Conservation (phyloP, 64 coral and sea anemone species). For the Astreopora myriophthalma region DNA sequence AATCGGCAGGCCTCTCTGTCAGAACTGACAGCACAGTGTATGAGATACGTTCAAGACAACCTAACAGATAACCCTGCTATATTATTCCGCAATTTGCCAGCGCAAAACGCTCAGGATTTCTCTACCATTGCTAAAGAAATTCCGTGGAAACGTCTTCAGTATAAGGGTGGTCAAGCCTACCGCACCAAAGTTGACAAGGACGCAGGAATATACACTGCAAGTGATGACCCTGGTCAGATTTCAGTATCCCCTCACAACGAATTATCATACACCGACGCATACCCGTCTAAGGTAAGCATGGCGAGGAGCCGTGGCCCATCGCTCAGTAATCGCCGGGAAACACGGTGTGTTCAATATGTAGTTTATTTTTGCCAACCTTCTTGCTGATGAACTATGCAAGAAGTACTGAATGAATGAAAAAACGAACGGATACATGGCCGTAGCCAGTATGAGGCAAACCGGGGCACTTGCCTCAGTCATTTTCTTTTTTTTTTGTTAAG, state of each 20-base stretch:
- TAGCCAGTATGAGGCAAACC: no score
- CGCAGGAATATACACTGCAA: conserved; percentile 57
- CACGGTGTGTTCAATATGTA: not conserved
- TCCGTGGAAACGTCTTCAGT: conserved; percentile 36
- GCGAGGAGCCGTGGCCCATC: not conserved
- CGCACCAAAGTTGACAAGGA: conserved; percentile 19
- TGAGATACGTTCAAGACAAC: conserved; percentile 61
- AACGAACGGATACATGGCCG: no score
- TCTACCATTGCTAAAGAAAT: conserved; percentile 20
- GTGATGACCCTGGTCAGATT: conserved; percentile 72
- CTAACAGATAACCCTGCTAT: conserved; percentile 60
- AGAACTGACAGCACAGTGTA: conserved; percentile 45
- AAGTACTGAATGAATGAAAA: no score
- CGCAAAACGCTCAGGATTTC: not conserved
- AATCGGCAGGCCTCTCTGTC: not conserved
- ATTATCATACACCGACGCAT: conserved; percentile 36
- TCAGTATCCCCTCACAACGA: conserved; percentile 81
- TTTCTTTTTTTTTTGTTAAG: no score
- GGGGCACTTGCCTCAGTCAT: no score
- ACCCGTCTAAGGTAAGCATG: conserved; percentile 65
- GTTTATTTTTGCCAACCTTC: no score
- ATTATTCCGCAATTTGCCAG: conserved; percentile 64
- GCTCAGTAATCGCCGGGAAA: not conserved
- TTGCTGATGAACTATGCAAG: no score
- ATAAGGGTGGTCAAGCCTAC: conserved; percentile 44